Base-by-base conservation (phyloP, 2,888 invertebrate species). In the Rotaria sp. region DNA sequence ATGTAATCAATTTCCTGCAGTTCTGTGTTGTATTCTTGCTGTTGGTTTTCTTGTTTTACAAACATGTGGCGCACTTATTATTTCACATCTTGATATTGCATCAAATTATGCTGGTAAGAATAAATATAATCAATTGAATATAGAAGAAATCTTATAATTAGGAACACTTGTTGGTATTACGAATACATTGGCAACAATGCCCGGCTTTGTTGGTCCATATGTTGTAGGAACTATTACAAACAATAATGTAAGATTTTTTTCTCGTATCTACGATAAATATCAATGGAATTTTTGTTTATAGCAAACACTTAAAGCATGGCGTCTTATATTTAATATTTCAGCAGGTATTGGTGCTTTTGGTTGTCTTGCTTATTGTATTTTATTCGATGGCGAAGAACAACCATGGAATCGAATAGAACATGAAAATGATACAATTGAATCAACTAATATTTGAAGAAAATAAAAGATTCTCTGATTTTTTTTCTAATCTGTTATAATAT, bases 81-180 rank as follows among this genome's bases (percentile, higher is more conserved):
- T 90, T 86, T 90, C 90, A 86, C 89, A 90, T 86, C 88, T 90
- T 26, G 90, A 90, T 86, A 89, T 90, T 21, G 90, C 90, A 24
- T 90, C 90, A 38, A 89, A 88, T 87, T 90, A 88, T 87, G 89
- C 89, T 85, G 89, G 89, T 89, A 75, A 52, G 24, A 52, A n/a
- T 52, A 7, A 2, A 5, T 52, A 52, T 8, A 52, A 10, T 52
- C 24, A 7, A 5, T 52, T 45, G 5, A 8, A 52, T 52, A 24
- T 3, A 52, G 5, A 52, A 21, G 11, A 24, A 11, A 10, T n/a
- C 26, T 0, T 30, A 15, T n/a, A 4, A 26, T 59, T 35, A 50
- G 85, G 30, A 35, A 45, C 57, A 35, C n/a, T 67, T 35, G 30
- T 85, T 45, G 50, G 50, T 18, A 50, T 85, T 24, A 35, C 41